These are phyloP conservation scores for Agonum fuliginosum DNA, from an alignment of 2,888 invertebrate genomes.

Conservation along the genomic window DNA sequence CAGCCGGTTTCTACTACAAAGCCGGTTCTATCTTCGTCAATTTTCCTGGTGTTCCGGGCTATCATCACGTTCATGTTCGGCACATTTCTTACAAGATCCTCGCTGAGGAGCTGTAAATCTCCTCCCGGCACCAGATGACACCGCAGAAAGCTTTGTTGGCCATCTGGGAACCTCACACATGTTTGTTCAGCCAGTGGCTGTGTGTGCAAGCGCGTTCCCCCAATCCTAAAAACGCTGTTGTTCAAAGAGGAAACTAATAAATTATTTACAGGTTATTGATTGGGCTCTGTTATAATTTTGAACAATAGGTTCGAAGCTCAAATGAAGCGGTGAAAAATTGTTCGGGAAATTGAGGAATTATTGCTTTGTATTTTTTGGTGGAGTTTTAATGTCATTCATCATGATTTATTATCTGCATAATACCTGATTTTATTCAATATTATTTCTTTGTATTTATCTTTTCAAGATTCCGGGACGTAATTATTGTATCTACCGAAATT, in stretches of 20 bases:
- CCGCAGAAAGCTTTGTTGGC: conserved; percentile 39
- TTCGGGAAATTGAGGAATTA: not conserved
- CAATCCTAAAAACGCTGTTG: not conserved
- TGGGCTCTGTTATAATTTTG: not conserved
- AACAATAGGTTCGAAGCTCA: conserved; percentile 2
- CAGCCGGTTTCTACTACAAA: not conserved
- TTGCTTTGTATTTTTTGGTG: not conserved
- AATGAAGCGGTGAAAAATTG: conserved; percentile 4
- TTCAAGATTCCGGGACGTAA: no score
- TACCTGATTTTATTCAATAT: not conserved
- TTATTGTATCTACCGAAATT: no score
- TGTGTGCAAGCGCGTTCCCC: not conserved
- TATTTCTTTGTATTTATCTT: no score
- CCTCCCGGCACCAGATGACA: conserved; percentile 15
- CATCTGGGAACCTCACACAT: conserved; percentile 44
- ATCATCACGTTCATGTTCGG: not conserved
- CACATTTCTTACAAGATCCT: conserved; percentile 15
- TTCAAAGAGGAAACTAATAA: conserved; percentile 21
- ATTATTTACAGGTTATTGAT: conserved; percentile 38
- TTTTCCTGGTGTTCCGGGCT: not conserved
- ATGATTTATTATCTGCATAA: not conserved
- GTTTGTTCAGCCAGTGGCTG: conserved; percentile 2
- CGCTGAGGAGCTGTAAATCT: conserved; percentile 36
- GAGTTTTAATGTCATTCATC: not conserved
- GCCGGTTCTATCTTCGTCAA: conserved; percentile 1